Evolutionary conservation across 2,113 vertebrate species (phyloP), one percentile per base, ranked within the genome.

Genomic region (Ochotona princeps): DNA sequence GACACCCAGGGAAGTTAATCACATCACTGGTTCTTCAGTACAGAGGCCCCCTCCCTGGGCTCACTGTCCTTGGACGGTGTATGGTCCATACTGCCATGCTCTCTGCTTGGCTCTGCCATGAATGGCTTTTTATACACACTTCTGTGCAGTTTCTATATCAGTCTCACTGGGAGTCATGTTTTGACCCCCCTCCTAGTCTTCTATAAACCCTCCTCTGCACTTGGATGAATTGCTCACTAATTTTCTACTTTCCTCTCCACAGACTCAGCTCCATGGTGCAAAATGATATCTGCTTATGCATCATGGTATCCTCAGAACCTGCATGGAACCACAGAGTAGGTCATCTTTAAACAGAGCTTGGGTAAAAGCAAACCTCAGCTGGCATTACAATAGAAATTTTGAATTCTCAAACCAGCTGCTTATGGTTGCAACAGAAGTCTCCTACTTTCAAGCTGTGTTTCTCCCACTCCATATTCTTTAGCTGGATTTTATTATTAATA

Each of bases 401-500:
- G 32, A 86, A 28, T 63, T 81, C 67, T 91, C 73, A 35, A 30
- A 28, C 54, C 38, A 2, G 70, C 32, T 38, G 69, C 57, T 90
- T 5, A 0, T 1, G 69, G 84, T 44, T 8, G 17, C 35, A 12
- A 66, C 81, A 35, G 2, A 1, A 47, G n/a, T 12, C 51, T 38
- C 51, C 65, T 18, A 11, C 83, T 32, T 63, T 44, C 35, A 2
- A 57, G 49, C 30, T 11, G 69, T 15, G 25, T 85, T 93, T 14
- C 78, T 75, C 72, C 84, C 23, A 3, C 3, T 13, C 70, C 61
- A n/a, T 8, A 21, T 78, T 72, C 79, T 35, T 92, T 78, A 88
- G 92, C 94, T 96, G 97, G 93, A 83, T 80, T 90, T 95, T 94
- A 97, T 96, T 97, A 95, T 91, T 95, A 89, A 93, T 95, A 96